Conservation (phyloP, 1,140 invertebrate genomes). For the Pachyrhynchus sulphureomaculatus region DNA sequence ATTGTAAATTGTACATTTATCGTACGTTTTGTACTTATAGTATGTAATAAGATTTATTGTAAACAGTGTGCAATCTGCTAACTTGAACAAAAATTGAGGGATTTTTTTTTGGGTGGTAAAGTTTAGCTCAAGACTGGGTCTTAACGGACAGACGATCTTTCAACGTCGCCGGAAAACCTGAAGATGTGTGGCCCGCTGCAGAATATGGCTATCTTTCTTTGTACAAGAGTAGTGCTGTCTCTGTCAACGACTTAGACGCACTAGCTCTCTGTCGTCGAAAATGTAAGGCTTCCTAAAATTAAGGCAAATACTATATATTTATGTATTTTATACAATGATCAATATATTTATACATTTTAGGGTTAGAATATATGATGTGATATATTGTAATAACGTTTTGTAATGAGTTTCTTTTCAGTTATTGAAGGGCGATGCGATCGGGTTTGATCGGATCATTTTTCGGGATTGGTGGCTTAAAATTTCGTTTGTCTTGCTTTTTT, state of each 20-base stretch:
- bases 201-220: constrained; percentile 7
- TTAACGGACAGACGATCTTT: not conserved
- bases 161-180: not conserved
- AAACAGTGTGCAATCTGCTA: no score
- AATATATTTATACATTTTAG: not conserved
- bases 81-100: no score
- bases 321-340: not conserved
- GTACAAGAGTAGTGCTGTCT: constrained; percentile 1
- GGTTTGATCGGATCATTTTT: not conserved
- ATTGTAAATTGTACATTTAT: no score
- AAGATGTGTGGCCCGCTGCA: not conserved
- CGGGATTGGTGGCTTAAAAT: not conserved
- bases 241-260: constrained; percentile 1
- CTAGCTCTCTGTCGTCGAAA: constrained; percentile 5
- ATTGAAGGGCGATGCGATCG: not conserved
- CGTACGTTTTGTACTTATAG: no score
- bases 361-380: not conserved
- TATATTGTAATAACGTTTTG: constrained; percentile 2
- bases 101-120: not conserved
- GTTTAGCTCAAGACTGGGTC: not conserved
- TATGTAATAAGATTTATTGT: no score
- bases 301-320: constrained; percentile 9
- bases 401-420: not conserved
- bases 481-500: not conserved
- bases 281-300: constrained; percentile 26